Percentiles rank a stretch among this genome's conserved stretches.
Conservation (phyloP, 2,888 invertebrate genomes). For the Leptogaster cylindrica region DNA sequence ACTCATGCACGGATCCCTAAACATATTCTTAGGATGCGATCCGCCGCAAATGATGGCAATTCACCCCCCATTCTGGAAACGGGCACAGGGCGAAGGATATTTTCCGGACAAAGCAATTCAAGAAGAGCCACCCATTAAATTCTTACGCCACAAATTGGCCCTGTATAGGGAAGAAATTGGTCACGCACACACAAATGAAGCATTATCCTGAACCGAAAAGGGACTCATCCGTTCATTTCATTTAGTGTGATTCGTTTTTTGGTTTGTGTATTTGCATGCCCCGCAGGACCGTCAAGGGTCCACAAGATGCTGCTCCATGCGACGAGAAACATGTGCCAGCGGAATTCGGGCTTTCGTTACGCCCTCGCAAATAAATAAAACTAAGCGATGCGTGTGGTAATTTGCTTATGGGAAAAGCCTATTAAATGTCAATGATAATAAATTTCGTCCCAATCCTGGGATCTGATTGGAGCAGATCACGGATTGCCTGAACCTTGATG, state of each 20-base stretch:
- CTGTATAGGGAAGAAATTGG: slow-evolving; percentile 25
- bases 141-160: slow-evolving; percentile 25
- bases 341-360: slow-evolving; percentile 24
- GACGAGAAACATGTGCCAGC: slow-evolving; percentile 22
- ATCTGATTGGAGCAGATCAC: slow-evolving; percentile 20
- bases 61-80: slow-evolving; percentile 6
- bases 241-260: slow-evolving; percentile 28
- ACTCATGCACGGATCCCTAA: slow-evolving; percentile 12
- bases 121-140: slow-evolving; percentile 33
- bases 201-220: slow-evolving; percentile 27
- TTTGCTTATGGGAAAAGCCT: slow-evolving; percentile 45
- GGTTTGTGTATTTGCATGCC: slow-evolving; percentile 32
- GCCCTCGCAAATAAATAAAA: slow-evolving; percentile 44
- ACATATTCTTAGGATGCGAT: slow-evolving; percentile 33
- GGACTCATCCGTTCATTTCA: slow-evolving; percentile 33
- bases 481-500: slow-evolving; percentile 22
- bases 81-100: neutral
- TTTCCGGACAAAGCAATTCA: neutral
- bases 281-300: neutral
- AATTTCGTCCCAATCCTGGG: slow-evolving; percentile 42
- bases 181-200: slow-evolving; percentile 37
- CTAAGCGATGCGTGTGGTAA: slow-evolving; percentile 44
- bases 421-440: slow-evolving; percentile 47
- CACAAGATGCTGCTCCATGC: neutral
- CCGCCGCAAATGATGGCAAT: slow-evolving; percentile 32